Percentiles rank a stretch among this genome's conserved stretches.
Conservation (phyloP, 2,113 vertebrate genomes). For the rabbit (Oryctolagus cuniculus) region mOryCun1.1 NC_091443.1:33946501-33947000, state of each 20-base stretch:
- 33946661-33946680: background rate
- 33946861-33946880: slow-evolving; percentile 82
- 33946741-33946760: too few relatives aligned
- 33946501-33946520: background rate
- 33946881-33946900: slow-evolving; percentile 77
- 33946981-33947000: slow-evolving; percentile 56
- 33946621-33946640: background rate
- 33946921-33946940: slow-evolving; percentile 66
- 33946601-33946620: background rate
- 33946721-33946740: too few relatives aligned
- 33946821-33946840: slow-evolving; percentile 75
- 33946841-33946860: slow-evolving; percentile 84
- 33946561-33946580: background rate
- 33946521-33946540: background rate
- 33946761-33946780: too few relatives aligned
- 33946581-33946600: background rate
- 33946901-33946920: slow-evolving; percentile 67
- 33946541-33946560: background rate
- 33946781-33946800: too few relatives aligned
- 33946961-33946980: slow-evolving; percentile 65
- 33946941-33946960: slow-evolving; percentile 71
- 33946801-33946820: too few relatives aligned
- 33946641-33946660: background rate
- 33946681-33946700: too few relatives aligned
- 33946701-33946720: too few relatives aligned